Evolutionary conservation across 2,113 vertebrate species (phyloP).

Genomic region (Ibidorhyncha struthersii): DNA sequence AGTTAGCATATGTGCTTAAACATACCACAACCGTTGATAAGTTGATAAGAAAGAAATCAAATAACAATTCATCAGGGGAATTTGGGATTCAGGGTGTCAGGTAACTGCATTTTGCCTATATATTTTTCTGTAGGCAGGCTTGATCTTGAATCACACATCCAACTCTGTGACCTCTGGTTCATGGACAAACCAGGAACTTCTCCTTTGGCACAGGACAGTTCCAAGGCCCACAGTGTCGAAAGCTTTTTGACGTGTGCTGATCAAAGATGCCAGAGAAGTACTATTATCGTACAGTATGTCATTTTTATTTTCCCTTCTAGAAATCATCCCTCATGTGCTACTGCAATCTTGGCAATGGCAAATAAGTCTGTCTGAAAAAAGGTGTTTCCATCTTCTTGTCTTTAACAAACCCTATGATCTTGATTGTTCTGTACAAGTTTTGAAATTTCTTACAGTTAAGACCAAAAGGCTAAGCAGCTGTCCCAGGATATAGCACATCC

Average conservation of each 20-base stretch:
- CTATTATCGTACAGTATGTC: fast-evolving
- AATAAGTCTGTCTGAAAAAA: neutral
- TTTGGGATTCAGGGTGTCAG: neutral
- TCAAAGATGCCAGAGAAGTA: neutral
- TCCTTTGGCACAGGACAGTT: neutral
- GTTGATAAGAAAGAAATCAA: neutral
- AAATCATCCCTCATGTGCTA: neutral
- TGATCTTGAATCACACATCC: neutral
- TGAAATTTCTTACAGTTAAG: neutral
- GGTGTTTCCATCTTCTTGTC: neutral
- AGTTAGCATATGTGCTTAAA: neutral
- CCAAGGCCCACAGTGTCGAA: neutral
- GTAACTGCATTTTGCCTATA: neutral
- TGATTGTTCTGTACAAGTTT: neutral
- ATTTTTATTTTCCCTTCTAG: neutral
- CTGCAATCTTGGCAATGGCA: neutral
- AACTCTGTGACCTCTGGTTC: neutral
- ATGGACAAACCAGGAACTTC: neutral
- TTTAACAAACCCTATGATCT: neutral
- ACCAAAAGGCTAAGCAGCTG: neutral
- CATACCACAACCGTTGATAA: neutral
- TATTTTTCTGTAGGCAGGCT: neutral
- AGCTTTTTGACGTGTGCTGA: neutral
- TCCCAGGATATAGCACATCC: neutral
- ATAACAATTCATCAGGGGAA: neutral